These are phyloP conservation scores for Tinamus major DNA, from an alignment of 2,797 vertebrate genomes.

Conservation along the genomic window DNA sequence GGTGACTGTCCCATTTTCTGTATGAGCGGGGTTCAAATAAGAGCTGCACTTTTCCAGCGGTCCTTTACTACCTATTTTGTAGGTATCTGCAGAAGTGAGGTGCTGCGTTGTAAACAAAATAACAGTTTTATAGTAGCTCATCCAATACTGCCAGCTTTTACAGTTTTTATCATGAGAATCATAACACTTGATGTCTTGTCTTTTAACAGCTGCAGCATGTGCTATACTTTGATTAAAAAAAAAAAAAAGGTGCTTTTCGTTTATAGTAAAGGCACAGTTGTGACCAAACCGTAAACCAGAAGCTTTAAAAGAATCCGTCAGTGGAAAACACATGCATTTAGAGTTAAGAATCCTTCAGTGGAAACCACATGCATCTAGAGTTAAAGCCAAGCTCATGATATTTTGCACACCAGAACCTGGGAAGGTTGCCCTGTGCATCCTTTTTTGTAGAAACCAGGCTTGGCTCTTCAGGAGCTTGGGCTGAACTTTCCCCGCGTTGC, in stretches of 20 bases:
- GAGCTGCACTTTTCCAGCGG: background rate
- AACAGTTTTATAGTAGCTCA: background rate
- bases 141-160: background rate
- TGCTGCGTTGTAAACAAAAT: slow-evolving; percentile 6
- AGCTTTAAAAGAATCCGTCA: background rate
- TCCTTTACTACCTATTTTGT: background rate
- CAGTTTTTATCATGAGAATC: background rate
- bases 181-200: background rate
- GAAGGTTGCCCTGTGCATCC: too few species aligned
- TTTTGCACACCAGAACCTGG: background rate
- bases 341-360: background rate
- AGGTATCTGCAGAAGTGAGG: background rate
- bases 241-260: background rate
- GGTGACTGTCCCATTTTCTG: background rate
- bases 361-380: too few species aligned
- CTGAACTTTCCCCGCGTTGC: background rate
- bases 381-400: background rate
- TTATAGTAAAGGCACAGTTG: background rate
- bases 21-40: background rate
- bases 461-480: background rate
- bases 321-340: background rate
- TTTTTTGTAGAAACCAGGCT: background rate
- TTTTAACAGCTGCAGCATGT: background rate
- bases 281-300: background rate
- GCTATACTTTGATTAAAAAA: background rate